Conservation (phyloP, 2,888 invertebrate genomes). For the Mesorhabditis spiculigera region DNA sequence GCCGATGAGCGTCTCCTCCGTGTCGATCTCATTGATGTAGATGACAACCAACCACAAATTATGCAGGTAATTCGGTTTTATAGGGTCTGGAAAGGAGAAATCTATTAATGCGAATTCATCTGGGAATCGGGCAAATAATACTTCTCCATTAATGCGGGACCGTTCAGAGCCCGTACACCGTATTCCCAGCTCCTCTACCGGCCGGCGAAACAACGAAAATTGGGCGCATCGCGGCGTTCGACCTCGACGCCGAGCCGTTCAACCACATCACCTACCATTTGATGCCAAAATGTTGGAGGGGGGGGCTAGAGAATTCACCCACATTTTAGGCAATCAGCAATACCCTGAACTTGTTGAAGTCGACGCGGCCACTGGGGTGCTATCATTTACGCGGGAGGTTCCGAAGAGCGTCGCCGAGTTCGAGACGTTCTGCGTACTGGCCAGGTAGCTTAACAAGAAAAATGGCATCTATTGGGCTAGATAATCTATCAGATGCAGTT, state of each 20-base stretch:
- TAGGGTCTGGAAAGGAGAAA: too few relatives aligned
- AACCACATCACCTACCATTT: conserved; percentile 4
- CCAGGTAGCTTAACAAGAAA: background rate
- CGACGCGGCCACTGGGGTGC: background rate
- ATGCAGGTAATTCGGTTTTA: background rate
- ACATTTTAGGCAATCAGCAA: background rate
- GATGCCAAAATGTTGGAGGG: background rate
- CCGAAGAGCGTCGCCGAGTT: background rate
- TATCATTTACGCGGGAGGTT: background rate
- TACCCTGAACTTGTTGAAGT: background rate
- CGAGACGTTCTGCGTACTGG: background rate
- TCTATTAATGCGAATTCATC: too few relatives aligned
- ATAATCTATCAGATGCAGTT: too few relatives aligned
- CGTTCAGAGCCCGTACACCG: background rate
- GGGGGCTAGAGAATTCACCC: background rate
- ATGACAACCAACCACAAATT: background rate
- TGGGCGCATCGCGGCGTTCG: background rate
- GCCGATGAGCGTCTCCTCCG: background rate
- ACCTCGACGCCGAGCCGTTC: background rate
- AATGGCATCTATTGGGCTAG: too few relatives aligned
- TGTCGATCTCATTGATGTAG: background rate
- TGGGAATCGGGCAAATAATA: too few relatives aligned
- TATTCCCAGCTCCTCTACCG: background rate
- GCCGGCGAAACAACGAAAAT: background rate
- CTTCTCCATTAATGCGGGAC: background rate